Conservation (phyloP, 2,888 invertebrate genomes). For the Ptilodon capucinus region DNA sequence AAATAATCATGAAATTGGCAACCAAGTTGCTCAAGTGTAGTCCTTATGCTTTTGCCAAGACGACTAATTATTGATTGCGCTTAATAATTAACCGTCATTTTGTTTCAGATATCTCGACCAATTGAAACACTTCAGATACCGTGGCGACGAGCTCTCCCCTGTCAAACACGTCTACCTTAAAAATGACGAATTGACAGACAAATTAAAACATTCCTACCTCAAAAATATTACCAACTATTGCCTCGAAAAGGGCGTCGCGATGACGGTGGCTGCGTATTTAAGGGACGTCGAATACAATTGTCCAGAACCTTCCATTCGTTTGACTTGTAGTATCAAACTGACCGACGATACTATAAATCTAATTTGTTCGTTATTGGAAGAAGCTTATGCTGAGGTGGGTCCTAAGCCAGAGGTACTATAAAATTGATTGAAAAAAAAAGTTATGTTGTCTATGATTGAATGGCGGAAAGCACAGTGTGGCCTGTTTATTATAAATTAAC, state of each 20-base stretch:
- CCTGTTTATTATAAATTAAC: no score
- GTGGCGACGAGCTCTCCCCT: conserved; percentile 86
- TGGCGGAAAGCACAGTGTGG: not conserved
- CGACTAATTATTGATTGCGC: no score
- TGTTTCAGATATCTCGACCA: conserved; percentile 63
- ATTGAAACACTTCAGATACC: conserved; percentile 73
- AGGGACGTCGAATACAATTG: conserved; percentile 84
- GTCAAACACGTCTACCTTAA: conserved; percentile 88
- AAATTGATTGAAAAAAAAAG: conserved; percentile 15
- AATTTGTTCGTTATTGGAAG: conserved; percentile 60
- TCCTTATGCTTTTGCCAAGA: no score
- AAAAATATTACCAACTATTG: conserved; percentile 85
- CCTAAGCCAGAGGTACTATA: conserved; percentile 56
- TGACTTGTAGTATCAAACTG: conserved; percentile 86
- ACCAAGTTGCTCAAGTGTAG: no score
- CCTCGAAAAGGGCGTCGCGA: conserved; percentile 85
- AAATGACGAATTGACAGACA: conserved; percentile 66
- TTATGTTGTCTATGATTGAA: not conserved
- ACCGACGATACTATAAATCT: conserved; percentile 83
- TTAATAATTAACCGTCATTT: conserved; percentile 4
- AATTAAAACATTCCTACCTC: conserved; percentile 80
- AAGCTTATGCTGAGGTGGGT: conserved; percentile 67
- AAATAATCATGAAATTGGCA: no score
- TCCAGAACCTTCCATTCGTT: conserved; percentile 87
- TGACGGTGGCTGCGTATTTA: conserved; percentile 87